These are phyloP conservation scores for Xestia xanthographa DNA, from an alignment of 2,888 invertebrate genomes.

Conservation along the genomic window DNA sequence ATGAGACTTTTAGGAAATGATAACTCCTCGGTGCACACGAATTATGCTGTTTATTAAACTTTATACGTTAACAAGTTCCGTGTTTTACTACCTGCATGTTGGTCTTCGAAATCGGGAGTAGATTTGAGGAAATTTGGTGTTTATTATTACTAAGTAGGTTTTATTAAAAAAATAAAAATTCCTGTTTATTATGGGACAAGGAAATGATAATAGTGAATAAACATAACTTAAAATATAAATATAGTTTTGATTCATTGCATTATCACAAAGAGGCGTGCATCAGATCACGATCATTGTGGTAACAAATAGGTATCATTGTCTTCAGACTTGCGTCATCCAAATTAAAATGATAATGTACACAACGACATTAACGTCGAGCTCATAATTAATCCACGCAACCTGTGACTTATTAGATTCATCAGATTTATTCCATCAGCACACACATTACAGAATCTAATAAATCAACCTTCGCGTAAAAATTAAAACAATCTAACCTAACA, in stretches of 20 bases:
- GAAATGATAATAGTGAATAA: background rate
- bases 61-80: constrained; percentile 39
- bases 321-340: background rate
- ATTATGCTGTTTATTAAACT: constrained; percentile 53
- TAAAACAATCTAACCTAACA: constrained; percentile 20
- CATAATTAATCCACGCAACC: background rate
- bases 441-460: background rate
- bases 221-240: background rate
- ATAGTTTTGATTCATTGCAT: background rate
- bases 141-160: background rate
- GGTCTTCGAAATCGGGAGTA: constrained; percentile 7
- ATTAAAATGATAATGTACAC: background rate
- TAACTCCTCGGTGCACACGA: constrained; percentile 45
- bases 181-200: background rate
- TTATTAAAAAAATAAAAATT: too few relatives aligned
- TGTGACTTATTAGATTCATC: constrained; percentile 15
- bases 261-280: background rate
- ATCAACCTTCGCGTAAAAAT: constrained; percentile 11
- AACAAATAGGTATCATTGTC: background rate
- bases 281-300: background rate
- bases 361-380: background rate
- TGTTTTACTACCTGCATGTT: constrained; percentile 31
- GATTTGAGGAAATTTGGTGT: background rate
- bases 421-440: background rate
- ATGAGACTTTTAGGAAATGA: constrained; percentile 55